These are phyloP conservation scores for Oxytorus armatus DNA, from an alignment of 2,888 invertebrate genomes.

Conservation along the genomic window DNA sequence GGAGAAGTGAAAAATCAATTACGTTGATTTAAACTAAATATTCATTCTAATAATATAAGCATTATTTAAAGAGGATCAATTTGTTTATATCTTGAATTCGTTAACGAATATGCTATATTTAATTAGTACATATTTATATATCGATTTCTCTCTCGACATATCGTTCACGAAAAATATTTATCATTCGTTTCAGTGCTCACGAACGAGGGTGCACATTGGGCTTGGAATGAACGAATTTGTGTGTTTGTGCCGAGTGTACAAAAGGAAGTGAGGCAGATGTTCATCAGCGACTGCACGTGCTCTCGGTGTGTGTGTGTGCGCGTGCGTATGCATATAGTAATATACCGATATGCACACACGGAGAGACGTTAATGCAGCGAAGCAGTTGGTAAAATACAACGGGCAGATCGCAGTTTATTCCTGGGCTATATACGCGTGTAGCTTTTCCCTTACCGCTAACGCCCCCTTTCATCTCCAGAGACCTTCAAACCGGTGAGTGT, in stretches of 20 bases:
- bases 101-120: conserved; percentile 1
- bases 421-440: conserved; percentile 10
- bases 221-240: conserved; percentile 5
- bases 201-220: conserved; percentile 47
- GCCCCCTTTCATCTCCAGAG: neutral
- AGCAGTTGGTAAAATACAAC: conserved; percentile 49
- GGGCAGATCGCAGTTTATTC: conserved; percentile 20
- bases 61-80: neutral
- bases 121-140: neutral
- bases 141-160: conserved; percentile 4
- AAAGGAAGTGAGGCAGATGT: conserved; percentile 59
- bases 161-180: conserved; percentile 34
- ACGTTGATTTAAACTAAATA: neutral
- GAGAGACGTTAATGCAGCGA: conserved; percentile 2
- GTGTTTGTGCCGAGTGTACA: conserved; percentile 13
- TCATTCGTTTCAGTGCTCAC: conserved; percentile 29
- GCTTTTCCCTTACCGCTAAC: neutral
- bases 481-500: conserved; percentile 22
- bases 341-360: conserved; percentile 24
- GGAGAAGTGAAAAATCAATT: neutral
- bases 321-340: conserved; percentile 18
- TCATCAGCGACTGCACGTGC: conserved; percentile 23
- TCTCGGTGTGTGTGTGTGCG: conserved; percentile 2
- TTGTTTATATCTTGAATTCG: neutral
- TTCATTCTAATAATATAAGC: neutral